Evolutionary conservation across 2,797 vertebrate species (phyloP).

Genomic region (Macropus fuliginosus): DNA sequence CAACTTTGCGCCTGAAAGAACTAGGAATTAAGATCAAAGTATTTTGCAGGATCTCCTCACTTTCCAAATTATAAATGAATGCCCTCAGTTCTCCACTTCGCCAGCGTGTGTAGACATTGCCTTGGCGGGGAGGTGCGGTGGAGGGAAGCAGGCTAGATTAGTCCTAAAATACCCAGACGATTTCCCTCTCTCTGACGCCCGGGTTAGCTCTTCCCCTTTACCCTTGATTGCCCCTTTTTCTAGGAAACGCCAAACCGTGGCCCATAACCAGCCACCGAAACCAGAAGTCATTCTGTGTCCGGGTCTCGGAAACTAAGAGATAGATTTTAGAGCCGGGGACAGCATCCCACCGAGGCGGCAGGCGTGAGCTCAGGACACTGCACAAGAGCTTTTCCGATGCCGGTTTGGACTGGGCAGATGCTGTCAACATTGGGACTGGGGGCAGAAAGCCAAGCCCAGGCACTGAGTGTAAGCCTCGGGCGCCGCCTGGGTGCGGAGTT

Average conservation of each 20-base stretch:
- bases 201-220: not conserved
- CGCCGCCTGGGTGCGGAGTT: not conserved
- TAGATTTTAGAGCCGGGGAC: not conserved
- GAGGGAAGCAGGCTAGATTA: not conserved
- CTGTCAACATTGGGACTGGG: not conserved
- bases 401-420: not conserved
- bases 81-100: not conserved
- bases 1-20: not conserved
- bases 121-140: not conserved
- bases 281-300: not conserved
- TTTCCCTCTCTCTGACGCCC: not conserved
- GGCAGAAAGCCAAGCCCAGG: not conserved
- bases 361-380: not conserved
- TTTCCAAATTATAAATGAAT: not conserved
- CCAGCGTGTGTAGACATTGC: not conserved
- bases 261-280: not conserved
- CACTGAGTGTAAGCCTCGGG: not conserved
- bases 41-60: not conserved
- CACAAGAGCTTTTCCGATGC: not conserved
- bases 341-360: not conserved
- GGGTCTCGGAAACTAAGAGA: not conserved
- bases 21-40: not conserved
- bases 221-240: not conserved
- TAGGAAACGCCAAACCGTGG: not conserved
- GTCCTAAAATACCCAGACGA: not conserved